These are phyloP conservation scores for Hyles lineata DNA, from an alignment of 2,888 invertebrate species.

Conservation along the genomic window DNA sequence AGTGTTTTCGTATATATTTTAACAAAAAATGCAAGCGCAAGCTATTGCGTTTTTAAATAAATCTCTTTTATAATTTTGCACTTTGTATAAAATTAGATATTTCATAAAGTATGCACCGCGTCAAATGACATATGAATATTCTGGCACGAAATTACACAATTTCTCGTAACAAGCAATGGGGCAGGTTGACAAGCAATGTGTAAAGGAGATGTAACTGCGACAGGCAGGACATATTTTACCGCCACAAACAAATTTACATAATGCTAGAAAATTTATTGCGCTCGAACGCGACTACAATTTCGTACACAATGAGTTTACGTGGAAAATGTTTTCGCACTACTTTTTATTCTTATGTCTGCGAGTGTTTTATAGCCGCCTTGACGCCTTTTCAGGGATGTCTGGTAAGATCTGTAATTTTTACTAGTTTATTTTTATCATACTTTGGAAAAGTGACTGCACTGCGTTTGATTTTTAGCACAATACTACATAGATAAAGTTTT, in stretches of 20 bases:
- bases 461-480: too few species aligned
- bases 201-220: constrained; percentile 29
- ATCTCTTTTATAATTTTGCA: too few species aligned
- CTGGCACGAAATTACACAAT: neutral
- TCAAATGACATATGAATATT: too few species aligned
- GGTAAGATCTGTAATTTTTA: too few species aligned
- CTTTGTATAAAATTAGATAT: too few species aligned
- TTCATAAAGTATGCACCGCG: too few species aligned
- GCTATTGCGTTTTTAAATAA: too few species aligned
- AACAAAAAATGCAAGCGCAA: too few species aligned
- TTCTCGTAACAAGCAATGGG: constrained; percentile 5
- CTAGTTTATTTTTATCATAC: too few species aligned
- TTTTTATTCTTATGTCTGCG: constrained; percentile 26
- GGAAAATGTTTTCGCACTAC: constrained; percentile 31
- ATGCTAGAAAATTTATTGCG: constrained; percentile 41
- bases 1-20: too few species aligned
- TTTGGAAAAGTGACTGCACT: too few species aligned
- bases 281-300: constrained; percentile 12
- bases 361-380: neutral
- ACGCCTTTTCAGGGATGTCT: neutral
- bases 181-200: constrained; percentile 25
- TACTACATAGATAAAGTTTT: too few species aligned
- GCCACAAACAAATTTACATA: constrained; percentile 41
- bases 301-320: constrained; percentile 31
- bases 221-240: constrained; percentile 41